phyloP scores from a whole-genome alignment of 2,797 vertebrate species.

The Delichon dasypus region DNA sequence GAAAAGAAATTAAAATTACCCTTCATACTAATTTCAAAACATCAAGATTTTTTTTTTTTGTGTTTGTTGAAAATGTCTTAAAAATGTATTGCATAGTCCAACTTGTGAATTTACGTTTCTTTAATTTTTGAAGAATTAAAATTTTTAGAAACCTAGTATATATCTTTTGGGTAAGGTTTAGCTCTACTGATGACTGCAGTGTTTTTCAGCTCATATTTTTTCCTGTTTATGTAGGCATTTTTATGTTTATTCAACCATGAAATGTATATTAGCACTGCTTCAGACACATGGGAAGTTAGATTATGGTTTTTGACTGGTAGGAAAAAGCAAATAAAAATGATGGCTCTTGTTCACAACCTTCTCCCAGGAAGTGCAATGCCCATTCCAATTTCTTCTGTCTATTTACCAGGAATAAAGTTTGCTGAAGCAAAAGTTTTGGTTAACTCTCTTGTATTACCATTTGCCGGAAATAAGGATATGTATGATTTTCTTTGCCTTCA shows the following conservation, averaged over 20 bases:
- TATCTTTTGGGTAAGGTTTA: neutral
- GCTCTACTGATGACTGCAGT: neutral
- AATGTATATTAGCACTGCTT: neutral
- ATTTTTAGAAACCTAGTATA: neutral
- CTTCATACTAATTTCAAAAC: neutral
- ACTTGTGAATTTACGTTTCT: neutral
- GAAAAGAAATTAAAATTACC: neutral
- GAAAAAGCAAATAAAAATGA: neutral
- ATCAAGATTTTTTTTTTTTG: neutral
- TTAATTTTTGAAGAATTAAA: neutral
- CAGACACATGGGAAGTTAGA: neutral
- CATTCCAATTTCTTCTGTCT: neutral
- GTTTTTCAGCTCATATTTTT: neutral
- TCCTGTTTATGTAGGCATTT: neutral
- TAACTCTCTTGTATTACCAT: neutral
- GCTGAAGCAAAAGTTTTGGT: neutral
- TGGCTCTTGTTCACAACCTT: neutral
- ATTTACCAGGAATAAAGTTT: neutral
- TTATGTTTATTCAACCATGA: neutral
- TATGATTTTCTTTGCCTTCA: neutral
- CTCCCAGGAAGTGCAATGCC: neutral
- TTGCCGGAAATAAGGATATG: neutral
- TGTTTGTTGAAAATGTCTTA: neutral
- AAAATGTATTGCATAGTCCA: neutral
- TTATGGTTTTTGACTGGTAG: neutral